Conservation (phyloP, 1,140 invertebrate genomes). For the Drosophila santomea region DNA sequence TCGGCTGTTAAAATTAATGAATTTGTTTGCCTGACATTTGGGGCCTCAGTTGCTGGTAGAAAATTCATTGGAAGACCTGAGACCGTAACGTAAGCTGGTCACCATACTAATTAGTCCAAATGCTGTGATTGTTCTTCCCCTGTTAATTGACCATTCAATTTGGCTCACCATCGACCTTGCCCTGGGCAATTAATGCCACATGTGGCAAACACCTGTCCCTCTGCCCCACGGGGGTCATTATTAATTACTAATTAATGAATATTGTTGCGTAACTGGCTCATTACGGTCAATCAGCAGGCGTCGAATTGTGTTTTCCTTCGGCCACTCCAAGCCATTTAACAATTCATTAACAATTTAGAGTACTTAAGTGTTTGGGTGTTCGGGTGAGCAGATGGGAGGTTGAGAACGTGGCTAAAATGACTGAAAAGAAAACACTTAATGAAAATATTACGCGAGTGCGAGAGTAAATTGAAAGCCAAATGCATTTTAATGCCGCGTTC, state of each 20-base stretch:
- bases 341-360: conserved; percentile 71
- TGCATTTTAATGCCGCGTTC: conserved; percentile 81
- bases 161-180: neutral
- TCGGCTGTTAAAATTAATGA: conserved; percentile 68
- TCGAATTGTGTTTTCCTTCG: conserved; percentile 36
- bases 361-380: conserved; percentile 31
- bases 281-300: conserved; percentile 54
- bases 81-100: neutral
- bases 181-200: conserved; percentile 51
- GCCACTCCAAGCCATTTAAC: conserved; percentile 58
- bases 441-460: conserved; percentile 70
- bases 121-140: conserved; percentile 35
- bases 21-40: conserved; percentile 58
- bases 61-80: neutral
- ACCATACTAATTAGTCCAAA: neutral
- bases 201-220: conserved; percentile 48
- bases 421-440: conserved; percentile 70
- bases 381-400: neutral
- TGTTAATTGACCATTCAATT: conserved; percentile 40
- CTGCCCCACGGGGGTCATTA: conserved; percentile 37
- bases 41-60: neutral
- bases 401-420: conserved; percentile 61
- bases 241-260: conserved; percentile 77
- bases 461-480: conserved; percentile 78
- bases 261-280: conserved; percentile 58